Conservation (phyloP, 2,888 invertebrate species). For the Conomelus anceps region DNA sequence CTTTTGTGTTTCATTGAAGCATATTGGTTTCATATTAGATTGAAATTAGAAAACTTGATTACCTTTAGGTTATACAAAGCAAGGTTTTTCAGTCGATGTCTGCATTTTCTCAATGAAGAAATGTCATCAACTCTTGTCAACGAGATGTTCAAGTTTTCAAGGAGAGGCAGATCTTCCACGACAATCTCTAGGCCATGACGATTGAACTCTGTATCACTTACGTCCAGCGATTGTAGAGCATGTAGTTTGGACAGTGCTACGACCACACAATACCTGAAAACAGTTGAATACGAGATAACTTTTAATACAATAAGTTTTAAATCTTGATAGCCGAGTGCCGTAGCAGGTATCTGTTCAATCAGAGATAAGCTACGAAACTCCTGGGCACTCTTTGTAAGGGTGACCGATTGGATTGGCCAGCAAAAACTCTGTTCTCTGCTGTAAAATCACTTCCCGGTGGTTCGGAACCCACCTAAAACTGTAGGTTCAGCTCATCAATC, state of each 20-base stretch:
- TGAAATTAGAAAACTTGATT: conserved; percentile 39
- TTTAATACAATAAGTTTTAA: neutral
- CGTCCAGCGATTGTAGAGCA: conserved; percentile 53
- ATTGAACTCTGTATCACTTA: conserved; percentile 62
- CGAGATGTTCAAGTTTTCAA: conserved; percentile 61
- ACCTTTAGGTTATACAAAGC: conserved; percentile 55
- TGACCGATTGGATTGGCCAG: too few species aligned
- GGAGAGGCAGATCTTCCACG: conserved; percentile 54
- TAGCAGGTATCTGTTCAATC: too few species aligned
- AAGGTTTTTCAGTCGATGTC: conserved; percentile 51
- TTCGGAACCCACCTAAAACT: too few species aligned
- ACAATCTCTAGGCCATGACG: conserved; percentile 57
- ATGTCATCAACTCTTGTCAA: conserved; percentile 56
- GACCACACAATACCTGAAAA: conserved; percentile 48
- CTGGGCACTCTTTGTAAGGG: too few species aligned
- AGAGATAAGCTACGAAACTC: too few species aligned
- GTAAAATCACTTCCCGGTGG: too few species aligned
- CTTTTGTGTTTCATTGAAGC: too few species aligned
- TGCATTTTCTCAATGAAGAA: conserved; percentile 50
- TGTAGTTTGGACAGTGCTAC: conserved; percentile 55
- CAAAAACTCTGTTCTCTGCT: too few species aligned
- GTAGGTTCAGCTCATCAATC: too few species aligned
- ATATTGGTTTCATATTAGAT: too few species aligned
- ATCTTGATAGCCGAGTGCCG: too few species aligned
- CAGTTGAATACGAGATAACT: neutral